Evolutionary conservation across 2,888 invertebrate genomes (phyloP), one percentile per base, ranked within the genome.

Genomic region (Cataglyphis albicans): DNA sequence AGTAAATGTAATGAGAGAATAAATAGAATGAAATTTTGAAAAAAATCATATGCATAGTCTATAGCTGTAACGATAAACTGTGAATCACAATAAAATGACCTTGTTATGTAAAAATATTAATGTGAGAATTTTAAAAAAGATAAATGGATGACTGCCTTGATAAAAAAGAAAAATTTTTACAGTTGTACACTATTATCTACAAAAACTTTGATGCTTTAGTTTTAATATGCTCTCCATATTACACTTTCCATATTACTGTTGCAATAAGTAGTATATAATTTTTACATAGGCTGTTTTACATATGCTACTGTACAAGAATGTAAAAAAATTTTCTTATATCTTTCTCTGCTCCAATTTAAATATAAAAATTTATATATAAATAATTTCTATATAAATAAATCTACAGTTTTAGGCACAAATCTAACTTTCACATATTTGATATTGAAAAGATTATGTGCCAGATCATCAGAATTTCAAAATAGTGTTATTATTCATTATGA

Each of bases 101-200:
- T 70, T 48, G 18, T 41, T 18, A 25, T 41, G 12, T 1, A 12
- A 52, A 52, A n/a, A 32, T 44, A 78, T 70, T 55, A 35, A 78
- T 59, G 29, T 10, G 32, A 70, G 4, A 35, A 10, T 44, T 70
- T 32, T 25, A n/a, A 70, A 44, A 78, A 59, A 75, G n/a, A 75
- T 10, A 63, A 63, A 68, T 21, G 68, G 35, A 68, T 78, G 68
- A 80, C 59, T 70, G 78, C 70, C 61, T 70, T n/a, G 35, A 78
- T 59, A 9, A 7, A 78, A 80, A 80, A 44, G 57, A 68, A 78
- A 68, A 35, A 59, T 80, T 80, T 44, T 61, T 80, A 80, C 59
- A 78, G 70, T 68, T 55, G 29, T 78, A 78, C 78, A 35, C n/a
- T 70, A 80, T 70, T 80, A 80, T 80, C 78, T 80, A 80, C 59